These are phyloP conservation scores for Hypomecis punctinalis DNA, from an alignment of 2,888 invertebrate genomes.

Conservation along the genomic window DNA sequence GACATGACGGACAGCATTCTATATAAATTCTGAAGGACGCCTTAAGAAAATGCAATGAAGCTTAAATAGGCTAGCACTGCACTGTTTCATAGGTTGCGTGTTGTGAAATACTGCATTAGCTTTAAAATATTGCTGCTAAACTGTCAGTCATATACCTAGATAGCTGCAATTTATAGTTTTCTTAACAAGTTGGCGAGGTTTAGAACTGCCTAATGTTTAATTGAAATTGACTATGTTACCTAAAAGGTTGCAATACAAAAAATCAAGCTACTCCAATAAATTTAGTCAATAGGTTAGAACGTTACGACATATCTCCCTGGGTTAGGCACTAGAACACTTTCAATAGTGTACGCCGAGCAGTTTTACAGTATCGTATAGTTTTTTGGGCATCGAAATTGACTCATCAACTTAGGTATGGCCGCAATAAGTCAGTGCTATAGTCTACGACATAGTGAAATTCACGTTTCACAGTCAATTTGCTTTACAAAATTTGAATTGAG, in stretches of 20 bases:
- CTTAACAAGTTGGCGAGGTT: background rate
- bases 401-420: background rate
- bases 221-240: background rate
- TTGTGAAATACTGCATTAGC: conserved; percentile 23
- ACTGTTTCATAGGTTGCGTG: conserved; percentile 16
- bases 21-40: conserved; percentile 13
- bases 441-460: conserved; percentile 4
- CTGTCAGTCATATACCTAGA: conserved; percentile 17
- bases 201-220: background rate
- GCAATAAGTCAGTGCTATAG: conserved; percentile 5
- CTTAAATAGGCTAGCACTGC: conserved; percentile 41
- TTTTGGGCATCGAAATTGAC: conserved; percentile 4
- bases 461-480: conserved; percentile 4
- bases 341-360: background rate
- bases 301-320: no score
- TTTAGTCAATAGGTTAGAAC: background rate
- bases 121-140: conserved; percentile 17
- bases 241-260: background rate
- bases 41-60: conserved; percentile 36
- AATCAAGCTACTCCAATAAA: background rate
- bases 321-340: background rate
- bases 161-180: conserved; percentile 20
- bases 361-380: background rate
- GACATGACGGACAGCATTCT: conserved; percentile 35
- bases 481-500: conserved; percentile 8